Evolutionary conservation across 2,113 vertebrate genomes (phyloP), one percentile per base, ranked within the genome.

Genomic region (Benitochromis conjunctus): DNA sequence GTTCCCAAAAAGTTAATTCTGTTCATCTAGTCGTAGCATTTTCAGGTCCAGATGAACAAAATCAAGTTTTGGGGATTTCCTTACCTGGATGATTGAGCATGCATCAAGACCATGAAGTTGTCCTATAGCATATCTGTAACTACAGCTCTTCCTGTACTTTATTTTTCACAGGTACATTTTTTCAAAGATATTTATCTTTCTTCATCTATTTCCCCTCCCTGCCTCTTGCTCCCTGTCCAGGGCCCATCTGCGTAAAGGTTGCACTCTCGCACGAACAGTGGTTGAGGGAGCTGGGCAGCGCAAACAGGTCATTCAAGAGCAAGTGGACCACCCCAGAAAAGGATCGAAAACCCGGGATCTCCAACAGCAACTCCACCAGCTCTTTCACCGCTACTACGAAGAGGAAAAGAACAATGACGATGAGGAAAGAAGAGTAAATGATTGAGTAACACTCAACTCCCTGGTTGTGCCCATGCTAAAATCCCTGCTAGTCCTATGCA

Each of bases 281-380:
- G 96, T 97, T 96, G 97, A 95, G 95, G 96, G 96, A 91, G 93
- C 84, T 91, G 95, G 94, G 14, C 96, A 97, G 12, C 96, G 94
- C 86, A 97, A 96, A 92, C 94, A 86, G 0, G 93, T 98, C 93
- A 94, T 93, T 81, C 85, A 96, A 89, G 96, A 98, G 94, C 95
- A 95, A 91, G 92, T 97, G 95, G 96, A 97, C 92, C 94, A 96
- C 88, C 91, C 94, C 29, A 95, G 95, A 60, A 96, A 96, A 94
- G 66, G 95, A 94, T 18, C 91, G 92, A 90, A 94, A 92, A 57
- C 96, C 86, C 46, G 95, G 74, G 94, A 95, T 93, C 97, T 98
- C 92, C 97, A 97, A 91, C 95, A 95, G 36, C 97, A 98, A 91
- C 96, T 98, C 93, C 97, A 97, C 94, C 97, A 96, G 93, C 96